Percentiles rank a stretch among this genome's conserved stretches.
Evolutionary conservation across 2,888 invertebrate genomes (phyloP).

Genomic region (Cylloceria caligata): DNA sequence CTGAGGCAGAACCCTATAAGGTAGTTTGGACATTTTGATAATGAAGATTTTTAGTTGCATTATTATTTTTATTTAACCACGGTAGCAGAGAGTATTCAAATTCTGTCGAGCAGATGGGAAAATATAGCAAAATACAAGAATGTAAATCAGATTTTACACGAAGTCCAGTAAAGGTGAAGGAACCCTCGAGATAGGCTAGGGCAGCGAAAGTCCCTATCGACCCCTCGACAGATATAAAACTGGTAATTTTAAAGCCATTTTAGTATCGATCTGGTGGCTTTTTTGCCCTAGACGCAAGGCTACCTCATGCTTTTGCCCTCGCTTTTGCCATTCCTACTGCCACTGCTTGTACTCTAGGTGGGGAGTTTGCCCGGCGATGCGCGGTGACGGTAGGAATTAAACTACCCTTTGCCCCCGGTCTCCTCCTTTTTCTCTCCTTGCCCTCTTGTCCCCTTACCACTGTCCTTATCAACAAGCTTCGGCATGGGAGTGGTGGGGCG

Average conservation of each 20-base stretch:
- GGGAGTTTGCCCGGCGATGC: conserved; percentile 78
- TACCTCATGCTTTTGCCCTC: conserved; percentile 77
- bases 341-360: conserved; percentile 65
- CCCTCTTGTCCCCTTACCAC: conserved; percentile 46
- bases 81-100: too few relatives aligned
- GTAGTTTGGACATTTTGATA: too few relatives aligned
- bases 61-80: too few relatives aligned
- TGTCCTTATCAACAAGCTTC: conserved; percentile 60
- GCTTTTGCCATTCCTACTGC: conserved; percentile 71
- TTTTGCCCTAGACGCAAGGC: conserved; percentile 86
- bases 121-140: conserved; percentile 57
- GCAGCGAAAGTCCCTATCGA: conserved; percentile 66
- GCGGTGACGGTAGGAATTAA: conserved; percentile 79
- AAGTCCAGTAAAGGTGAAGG: conserved; percentile 54
- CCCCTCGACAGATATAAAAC: conserved; percentile 87
- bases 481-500: conserved; percentile 62
- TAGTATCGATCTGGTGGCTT: conserved; percentile 87
- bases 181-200: conserved; percentile 67
- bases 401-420: conserved; percentile 75
- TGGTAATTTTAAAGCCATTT: conserved; percentile 88
- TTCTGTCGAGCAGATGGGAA: background rate
- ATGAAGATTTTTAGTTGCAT: too few relatives aligned
- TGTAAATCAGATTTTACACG: conserved; percentile 59
- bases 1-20: too few relatives aligned
- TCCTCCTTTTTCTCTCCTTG: conserved; percentile 67